These are phyloP conservation scores for Eptesicus fuscus DNA, from an alignment of 2,113 vertebrate species.

Conservation along the genomic window DNA sequence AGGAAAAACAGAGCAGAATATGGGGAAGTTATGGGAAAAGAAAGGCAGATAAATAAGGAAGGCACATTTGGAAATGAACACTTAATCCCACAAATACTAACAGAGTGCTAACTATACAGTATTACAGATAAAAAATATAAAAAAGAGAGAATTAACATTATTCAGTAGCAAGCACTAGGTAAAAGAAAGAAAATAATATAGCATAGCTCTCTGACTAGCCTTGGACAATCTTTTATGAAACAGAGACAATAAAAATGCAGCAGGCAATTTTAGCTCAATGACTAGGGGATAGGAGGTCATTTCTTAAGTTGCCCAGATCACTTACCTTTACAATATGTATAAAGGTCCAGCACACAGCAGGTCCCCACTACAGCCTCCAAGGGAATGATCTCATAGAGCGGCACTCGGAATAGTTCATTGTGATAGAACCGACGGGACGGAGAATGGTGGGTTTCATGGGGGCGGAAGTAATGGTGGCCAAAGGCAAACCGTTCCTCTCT, in stretches of 20 bases:
- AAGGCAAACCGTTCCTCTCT: conserved; percentile 98
- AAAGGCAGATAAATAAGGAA: background rate
- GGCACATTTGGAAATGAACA: background rate
- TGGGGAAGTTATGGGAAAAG: background rate
- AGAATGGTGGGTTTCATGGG: conserved; percentile 97
- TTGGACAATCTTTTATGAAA: background rate
- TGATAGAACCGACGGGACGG: conserved; percentile 97
- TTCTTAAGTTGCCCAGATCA: background rate
- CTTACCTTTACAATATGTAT: conserved; percentile 97
- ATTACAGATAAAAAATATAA: background rate
- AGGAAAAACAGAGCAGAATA: background rate
- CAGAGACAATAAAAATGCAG: too few species aligned
- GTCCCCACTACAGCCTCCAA: conserved; percentile 96
- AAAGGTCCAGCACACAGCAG: conserved; percentile 97
- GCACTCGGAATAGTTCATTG: conserved; percentile 97
- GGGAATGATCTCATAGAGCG: conserved; percentile 97
- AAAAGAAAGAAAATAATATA: background rate
- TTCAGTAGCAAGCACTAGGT: background rate
- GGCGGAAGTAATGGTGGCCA: conserved; percentile 98
- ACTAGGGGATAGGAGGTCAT: background rate
- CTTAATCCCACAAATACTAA: background rate
- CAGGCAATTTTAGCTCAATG: background rate
- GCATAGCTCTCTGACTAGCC: background rate
- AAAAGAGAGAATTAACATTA: background rate
- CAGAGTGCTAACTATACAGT: background rate